Evolutionary conservation across 2,113 vertebrate species (phyloP), one percentile per base, ranked within the genome.

Genomic region (Centropus bengalensis): DNA sequence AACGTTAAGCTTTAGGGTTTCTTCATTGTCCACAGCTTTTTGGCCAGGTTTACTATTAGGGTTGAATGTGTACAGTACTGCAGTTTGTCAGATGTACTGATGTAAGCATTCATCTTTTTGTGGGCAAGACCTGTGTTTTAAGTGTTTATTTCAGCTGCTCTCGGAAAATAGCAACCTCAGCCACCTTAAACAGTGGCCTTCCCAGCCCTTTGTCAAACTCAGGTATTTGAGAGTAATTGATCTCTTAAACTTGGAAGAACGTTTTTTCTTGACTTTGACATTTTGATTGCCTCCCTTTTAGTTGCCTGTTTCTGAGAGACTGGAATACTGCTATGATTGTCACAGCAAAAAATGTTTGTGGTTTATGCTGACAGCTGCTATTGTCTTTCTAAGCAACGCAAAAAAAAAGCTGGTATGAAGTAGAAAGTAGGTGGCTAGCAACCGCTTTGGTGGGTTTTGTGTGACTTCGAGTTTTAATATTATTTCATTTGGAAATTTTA

Each of bases 401-500:
- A 82, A 68, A 89, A 82, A 68, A 68, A 68, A 91, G 36, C 96
- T 96, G 92, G 82, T 56, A 82, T 67, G 62, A 92, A 96, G 30
- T 67, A 86, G 83, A 91, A 96, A 83, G 60, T 88, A n/a, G 17
- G 26, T 84, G 40, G 26, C 62, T 86, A 58, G 75, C 28, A 71
- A 44, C 38, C 68, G 51, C 36, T 81, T 95, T 79, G 67, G 15
- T 83, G 79, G 6, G 86, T 80, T 27, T 52, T 77, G 24, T n/a
- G 27, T 88, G 23, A 23, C 49, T 95, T 96, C n/a, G 78, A 82
- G 58, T 95, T 96, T 94, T 82, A 96, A 76, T 96, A 93, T 82
- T 94, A 94, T 82, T 84, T 93, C 20, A 73, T 96, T 95, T 96
- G 78, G 66, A 96, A 95, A 95, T 96, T 97, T 97, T 97, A 54